Percentiles rank a stretch among this genome's conserved stretches.
These are phyloP conservation scores for Carettochelys insculpta DNA, from an alignment of 2,113 vertebrate genomes.

Conservation along the genomic window DNA sequence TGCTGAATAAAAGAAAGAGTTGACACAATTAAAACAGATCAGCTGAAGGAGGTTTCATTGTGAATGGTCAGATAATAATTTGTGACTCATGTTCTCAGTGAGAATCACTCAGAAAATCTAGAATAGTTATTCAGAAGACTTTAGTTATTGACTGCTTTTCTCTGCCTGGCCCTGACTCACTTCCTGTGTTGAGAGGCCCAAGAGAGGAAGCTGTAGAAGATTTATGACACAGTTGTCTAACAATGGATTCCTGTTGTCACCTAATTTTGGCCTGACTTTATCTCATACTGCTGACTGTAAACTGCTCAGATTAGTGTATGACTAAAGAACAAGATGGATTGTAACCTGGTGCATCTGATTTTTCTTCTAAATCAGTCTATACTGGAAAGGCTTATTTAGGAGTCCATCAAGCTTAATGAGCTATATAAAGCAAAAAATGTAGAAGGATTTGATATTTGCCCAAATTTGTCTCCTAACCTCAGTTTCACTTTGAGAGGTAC, in stretches of 20 bases:
- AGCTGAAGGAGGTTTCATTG: background rate
- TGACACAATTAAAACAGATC: background rate
- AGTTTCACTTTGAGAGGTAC: conserved; percentile 24
- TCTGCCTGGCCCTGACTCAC: background rate
- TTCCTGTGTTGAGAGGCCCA: background rate
- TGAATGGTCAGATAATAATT: background rate
- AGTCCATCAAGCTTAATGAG: background rate
- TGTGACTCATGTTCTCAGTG: background rate
- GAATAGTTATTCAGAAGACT: background rate
- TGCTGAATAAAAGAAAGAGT: background rate
- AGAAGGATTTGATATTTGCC: conserved; percentile 10
- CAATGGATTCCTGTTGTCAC: background rate
- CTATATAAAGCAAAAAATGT: background rate
- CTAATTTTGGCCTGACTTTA: background rate
- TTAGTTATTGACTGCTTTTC: background rate
- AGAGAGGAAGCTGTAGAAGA: background rate
- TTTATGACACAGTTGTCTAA: background rate
- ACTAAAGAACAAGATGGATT: background rate
- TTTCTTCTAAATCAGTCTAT: background rate
- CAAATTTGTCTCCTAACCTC: conserved; percentile 38
- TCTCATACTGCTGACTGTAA: background rate
- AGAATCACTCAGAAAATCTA: background rate
- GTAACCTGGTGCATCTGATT: background rate
- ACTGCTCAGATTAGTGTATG: background rate
- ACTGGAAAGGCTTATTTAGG: background rate